Percentiles rank a stretch among this genome's conserved stretches.
phyloP scores from a whole-genome alignment of 2,113 vertebrate genomes.

The Bubo scandiacus region DNA sequence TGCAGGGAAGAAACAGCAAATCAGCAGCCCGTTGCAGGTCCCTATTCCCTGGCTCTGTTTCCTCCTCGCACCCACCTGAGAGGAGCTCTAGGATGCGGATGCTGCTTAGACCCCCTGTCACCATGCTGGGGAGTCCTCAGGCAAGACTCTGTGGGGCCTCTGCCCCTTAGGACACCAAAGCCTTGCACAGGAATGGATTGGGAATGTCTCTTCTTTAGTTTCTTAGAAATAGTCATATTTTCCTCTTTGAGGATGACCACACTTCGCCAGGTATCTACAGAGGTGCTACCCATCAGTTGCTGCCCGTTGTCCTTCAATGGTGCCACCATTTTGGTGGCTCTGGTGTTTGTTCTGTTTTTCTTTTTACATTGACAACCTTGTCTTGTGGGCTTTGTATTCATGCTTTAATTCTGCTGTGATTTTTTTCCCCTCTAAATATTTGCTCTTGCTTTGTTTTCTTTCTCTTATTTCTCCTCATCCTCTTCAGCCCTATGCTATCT shows the following conservation, averaged over 20 bases:
- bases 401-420: slow-evolving; percentile 24
- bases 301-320: background rate
- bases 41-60: background rate
- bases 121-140: background rate
- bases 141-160: background rate
- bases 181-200: background rate
- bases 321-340: background rate
- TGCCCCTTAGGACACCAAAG: background rate
- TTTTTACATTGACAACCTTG: slow-evolving; percentile 17
- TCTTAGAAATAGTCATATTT: background rate
- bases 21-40: background rate
- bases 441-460: slow-evolving; percentile 32
- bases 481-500: background rate
- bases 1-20: background rate
- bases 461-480: background rate
- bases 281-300: background rate
- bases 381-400: slow-evolving; percentile 40
- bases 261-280: background rate
- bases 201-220: background rate
- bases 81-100: background rate
- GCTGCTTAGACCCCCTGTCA: background rate
- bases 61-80: background rate
- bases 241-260: background rate
- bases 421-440: background rate
- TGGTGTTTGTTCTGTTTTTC: slow-evolving; percentile 42